Base-by-base conservation (phyloP, 1,140 invertebrate species). In the Drosophila watanabei region DNA sequence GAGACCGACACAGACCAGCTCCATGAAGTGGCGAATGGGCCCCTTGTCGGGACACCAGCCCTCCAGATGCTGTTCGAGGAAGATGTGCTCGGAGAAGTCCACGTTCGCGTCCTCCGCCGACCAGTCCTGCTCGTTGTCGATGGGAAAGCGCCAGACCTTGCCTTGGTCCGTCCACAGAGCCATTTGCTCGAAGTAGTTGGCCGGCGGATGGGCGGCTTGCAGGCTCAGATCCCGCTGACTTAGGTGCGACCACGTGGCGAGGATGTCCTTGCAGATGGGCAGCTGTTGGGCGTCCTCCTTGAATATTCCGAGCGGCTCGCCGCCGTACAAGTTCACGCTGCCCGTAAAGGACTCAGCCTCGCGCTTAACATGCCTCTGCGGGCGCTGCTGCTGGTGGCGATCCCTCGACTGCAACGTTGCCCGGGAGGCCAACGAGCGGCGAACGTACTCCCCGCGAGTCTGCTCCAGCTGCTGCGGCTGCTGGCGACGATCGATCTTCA, bases 71-170 rank as follows among this genome's bases (percentile, higher is more conserved):
- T 95, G 93, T 73, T 99, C 98, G 10, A 99, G 93, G 93, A 99
- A 99, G 18, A 99, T 95, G 92, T 99, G 99, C 75, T 99, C 97
- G 2, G 97, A 95, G 93, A 99, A 99, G 76, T 97, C 96, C 1
- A 97, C 95, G 73, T 96, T 95, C 20, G 95, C 92, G 8, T 39
- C 54, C 92, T 99, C 98, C 82, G 96, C 95, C 51, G 96, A 95
- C 91, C 98, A 92, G 70, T 96, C 98, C 95, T 98, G 96, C 94
- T 99, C 98, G 95, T 99, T 99, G 93, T 99, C 94, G 66, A 99
- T 98, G 13, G 99, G 99, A 93, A 99, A 99, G 59, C 97, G 96
- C 99, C 99, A 99, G 10, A 99, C 82, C 94, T 98, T 99, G 49
- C 98, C 98, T 93, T 98, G 95, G 56, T 99, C 96, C 0, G 99